Evolutionary conservation across 2,797 vertebrate species (phyloP).

Genomic region (Sciurus vulgaris): DNA sequence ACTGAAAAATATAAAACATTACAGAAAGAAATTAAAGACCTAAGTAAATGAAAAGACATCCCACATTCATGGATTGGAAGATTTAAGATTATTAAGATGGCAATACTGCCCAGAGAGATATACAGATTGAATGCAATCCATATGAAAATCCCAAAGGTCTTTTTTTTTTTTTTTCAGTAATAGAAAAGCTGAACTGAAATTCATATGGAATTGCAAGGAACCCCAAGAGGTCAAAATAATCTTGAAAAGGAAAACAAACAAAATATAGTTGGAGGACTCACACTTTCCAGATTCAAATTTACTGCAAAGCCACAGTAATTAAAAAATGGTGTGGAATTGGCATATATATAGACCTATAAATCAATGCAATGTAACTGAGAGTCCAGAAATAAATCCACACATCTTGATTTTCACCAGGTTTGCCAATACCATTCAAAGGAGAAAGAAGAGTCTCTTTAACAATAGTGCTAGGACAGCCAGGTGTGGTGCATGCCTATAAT

Average conservation of each 20-base stretch:
- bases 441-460: not conserved
- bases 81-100: constrained; percentile 39
- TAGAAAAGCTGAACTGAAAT: constrained; percentile 11
- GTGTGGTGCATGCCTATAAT: too few species aligned
- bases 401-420: not conserved
- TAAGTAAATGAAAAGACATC: constrained; percentile 1
- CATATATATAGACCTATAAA: not conserved
- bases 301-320: not conserved
- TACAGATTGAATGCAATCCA: not conserved
- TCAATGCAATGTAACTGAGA: not conserved
- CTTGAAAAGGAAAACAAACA: not conserved
- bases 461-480: not conserved
- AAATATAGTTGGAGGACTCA: not conserved
- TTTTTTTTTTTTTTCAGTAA: not conserved
- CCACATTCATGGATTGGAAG: not conserved
- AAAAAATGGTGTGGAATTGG: not conserved
- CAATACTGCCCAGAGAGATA: not conserved
- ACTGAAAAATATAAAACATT: constrained; percentile 3
- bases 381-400: not conserved
- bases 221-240: not conserved
- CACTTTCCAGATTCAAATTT: not conserved
- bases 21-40: not conserved
- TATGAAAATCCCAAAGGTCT: not conserved
- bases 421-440: not conserved
- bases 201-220: constrained; percentile 4